Evolutionary conservation across 2,888 invertebrate species (phyloP).

Genomic region (Pammene fasciana): DNA sequence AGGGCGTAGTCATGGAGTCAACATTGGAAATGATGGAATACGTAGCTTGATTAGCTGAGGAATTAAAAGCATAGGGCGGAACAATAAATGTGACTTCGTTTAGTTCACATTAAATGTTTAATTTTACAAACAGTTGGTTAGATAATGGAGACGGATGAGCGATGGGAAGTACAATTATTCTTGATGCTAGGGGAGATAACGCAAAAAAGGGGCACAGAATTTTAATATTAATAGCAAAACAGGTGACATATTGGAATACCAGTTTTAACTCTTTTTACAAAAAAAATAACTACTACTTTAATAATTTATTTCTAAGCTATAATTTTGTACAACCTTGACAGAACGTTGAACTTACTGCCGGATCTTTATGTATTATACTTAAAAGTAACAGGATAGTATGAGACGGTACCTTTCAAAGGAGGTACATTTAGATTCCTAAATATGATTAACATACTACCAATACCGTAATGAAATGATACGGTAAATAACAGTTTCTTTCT

Average conservation of each 20-base stretch:
- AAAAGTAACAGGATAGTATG: no score
- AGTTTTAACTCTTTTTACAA: not conserved
- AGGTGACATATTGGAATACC: constrained; percentile 6
- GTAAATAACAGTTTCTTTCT: no score
- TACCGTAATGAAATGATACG: no score
- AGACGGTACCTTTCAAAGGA: no score
- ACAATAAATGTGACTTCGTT: constrained; percentile 36
- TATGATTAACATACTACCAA: no score
- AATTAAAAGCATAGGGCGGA: constrained; percentile 33
- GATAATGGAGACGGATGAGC: constrained; percentile 34
- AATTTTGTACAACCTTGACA: not conserved
- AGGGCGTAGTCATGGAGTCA: constrained; percentile 50
- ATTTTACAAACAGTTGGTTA: constrained; percentile 35
- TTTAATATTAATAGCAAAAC: not conserved
- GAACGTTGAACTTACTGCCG: no score
- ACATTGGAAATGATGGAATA: constrained; percentile 40
- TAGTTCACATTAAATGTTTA: constrained; percentile 32
- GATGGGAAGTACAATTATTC: constrained; percentile 19
- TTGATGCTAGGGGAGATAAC: constrained; percentile 23
- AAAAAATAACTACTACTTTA: not conserved
- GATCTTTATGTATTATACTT: no score
- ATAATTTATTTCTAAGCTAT: not conserved
- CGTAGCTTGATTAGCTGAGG: constrained; percentile 34
- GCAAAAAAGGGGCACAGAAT: not conserved
- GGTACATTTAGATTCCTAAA: no score